Evolutionary conservation across 2,113 vertebrate species (phyloP).

Genomic region (Rissa tridactyla): DNA sequence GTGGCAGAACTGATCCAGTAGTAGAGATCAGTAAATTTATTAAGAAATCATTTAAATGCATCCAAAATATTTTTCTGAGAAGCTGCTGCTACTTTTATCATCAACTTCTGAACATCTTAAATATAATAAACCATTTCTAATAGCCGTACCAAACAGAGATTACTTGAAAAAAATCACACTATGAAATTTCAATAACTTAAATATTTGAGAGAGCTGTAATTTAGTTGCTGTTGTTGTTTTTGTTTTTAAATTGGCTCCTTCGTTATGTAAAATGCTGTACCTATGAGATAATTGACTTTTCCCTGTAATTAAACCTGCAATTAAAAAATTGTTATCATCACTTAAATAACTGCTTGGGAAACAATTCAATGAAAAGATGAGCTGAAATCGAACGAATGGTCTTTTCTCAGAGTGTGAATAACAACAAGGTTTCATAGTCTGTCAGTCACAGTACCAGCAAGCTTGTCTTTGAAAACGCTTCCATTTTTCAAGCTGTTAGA

Average conservation of each 20-base stretch:
- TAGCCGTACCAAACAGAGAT: background rate
- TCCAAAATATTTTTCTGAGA: background rate
- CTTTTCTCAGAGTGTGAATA: conserved; percentile 59
- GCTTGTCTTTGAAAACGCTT: conserved; percentile 68
- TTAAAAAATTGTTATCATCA: conserved; percentile 42
- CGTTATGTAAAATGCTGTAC: background rate
- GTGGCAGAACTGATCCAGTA: background rate
- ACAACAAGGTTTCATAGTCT: conserved; percentile 61
- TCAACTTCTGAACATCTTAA: background rate
- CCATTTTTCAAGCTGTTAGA: conserved; percentile 73
- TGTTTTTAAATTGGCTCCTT: background rate
- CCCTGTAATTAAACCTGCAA: conserved; percentile 36
- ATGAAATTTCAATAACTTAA: background rate
- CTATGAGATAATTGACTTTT: conserved; percentile 36
- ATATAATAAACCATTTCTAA: background rate
- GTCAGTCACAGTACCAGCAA: conserved; percentile 55
- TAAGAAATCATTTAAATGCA: background rate
- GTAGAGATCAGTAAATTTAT: background rate
- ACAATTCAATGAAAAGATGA: conserved; percentile 51
- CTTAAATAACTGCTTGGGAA: conserved; percentile 33
- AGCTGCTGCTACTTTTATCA: background rate
- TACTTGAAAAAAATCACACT: background rate
- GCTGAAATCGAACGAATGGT: conserved; percentile 44
- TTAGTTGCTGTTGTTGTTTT: background rate
- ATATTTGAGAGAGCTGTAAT: background rate